A percentile compares a stretch with the other conserved stretches of the same genome.
Conservation (phyloP, 2,797 vertebrate genomes). For the Cuculus canorus region DNA sequence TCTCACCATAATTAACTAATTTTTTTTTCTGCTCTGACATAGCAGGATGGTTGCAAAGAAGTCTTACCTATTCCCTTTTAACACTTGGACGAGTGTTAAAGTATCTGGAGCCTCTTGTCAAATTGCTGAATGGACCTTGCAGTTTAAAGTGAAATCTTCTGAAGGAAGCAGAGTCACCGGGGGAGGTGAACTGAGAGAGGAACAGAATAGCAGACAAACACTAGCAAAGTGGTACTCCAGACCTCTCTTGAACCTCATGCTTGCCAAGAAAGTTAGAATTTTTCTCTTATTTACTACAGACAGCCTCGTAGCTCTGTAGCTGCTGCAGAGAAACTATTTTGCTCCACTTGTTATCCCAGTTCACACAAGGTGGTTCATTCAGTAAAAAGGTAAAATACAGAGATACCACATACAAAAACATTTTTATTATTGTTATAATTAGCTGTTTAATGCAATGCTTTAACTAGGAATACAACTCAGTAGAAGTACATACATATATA, state of each 20-base stretch:
- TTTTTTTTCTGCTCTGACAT: background rate
- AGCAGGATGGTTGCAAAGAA: background rate
- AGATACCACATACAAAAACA: slow-evolving; percentile 53
- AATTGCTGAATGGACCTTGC: background rate
- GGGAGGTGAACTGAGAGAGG: background rate
- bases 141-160: background rate
- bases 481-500: slow-evolving; percentile 60
- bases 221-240: background rate
- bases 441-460: slow-evolving; percentile 48
- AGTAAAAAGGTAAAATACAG: background rate
- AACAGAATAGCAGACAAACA: background rate
- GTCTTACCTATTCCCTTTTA: background rate
- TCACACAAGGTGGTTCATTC: background rate
- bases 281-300: background rate
- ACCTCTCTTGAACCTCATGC: background rate
- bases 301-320: background rate
- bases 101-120: background rate
- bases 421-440: slow-evolving; percentile 64
- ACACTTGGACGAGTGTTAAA: background rate
- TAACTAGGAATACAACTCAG: slow-evolving; percentile 58
- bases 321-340: background rate
- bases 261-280: background rate
- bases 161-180: background rate
- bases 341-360: background rate
- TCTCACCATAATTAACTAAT: background rate